A percentile compares a stretch with the other conserved stretches of the same genome.
These are phyloP conservation scores for Polyommatus iphigenia DNA, from an alignment of 2,888 invertebrate genomes.

Conservation along the genomic window DNA sequence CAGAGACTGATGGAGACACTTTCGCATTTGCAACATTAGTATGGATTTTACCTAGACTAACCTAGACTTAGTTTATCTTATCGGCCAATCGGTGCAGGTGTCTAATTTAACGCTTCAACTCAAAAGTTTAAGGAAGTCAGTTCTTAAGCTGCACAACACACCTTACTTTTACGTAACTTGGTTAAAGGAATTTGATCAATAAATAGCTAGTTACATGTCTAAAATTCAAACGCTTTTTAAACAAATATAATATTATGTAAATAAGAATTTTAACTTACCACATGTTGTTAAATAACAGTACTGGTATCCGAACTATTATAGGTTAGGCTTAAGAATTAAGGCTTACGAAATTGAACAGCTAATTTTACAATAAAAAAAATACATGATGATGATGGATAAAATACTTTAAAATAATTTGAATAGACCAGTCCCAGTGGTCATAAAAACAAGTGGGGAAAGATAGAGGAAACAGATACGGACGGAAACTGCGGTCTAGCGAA, in stretches of 20 bases:
- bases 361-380: too few species aligned
- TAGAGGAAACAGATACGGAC: background rate
- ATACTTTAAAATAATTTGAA: background rate
- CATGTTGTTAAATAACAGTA: too few species aligned
- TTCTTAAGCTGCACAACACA: background rate
- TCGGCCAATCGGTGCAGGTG: background rate
- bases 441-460: background rate
- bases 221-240: too few species aligned
- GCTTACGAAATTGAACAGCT: too few species aligned
- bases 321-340: too few species aligned
- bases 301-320: too few species aligned
- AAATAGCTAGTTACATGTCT: background rate
- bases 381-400: background rate
- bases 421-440: background rate
- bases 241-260: too few species aligned
- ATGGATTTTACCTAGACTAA: too few species aligned
- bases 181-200: background rate
- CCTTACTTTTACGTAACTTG: background rate
- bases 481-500: constrained; percentile 14
- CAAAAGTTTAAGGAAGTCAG: background rate
- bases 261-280: too few species aligned
- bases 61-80: background rate
- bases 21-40: background rate
- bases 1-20: too few species aligned
- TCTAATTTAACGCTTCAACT: background rate